These are phyloP conservation scores for Lamprotornis superbus DNA, from an alignment of 2,113 vertebrate species.

Conservation along the genomic window DNA sequence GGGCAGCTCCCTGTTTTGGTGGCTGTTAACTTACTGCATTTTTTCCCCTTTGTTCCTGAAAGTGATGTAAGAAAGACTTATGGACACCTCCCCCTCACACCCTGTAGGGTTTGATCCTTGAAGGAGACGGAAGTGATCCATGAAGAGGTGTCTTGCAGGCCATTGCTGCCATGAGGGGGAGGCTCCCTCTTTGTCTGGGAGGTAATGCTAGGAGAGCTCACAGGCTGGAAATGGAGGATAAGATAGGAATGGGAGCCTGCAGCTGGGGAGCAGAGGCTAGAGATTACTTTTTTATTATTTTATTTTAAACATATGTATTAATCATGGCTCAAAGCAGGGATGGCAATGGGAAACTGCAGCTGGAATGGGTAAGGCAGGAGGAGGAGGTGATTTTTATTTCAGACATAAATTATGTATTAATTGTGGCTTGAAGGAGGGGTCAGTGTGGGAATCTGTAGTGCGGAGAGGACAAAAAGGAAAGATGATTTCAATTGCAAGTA, in stretches of 20 bases:
- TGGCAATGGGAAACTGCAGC: conserved; percentile 33
- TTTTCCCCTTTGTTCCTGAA: neutral
- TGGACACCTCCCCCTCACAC: neutral
- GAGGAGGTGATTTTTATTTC: conserved; percentile 62
- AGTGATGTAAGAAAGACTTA: neutral
- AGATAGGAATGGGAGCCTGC: conserved; percentile 40
- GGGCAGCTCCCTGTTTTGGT: neutral
- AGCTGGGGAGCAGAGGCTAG: conserved; percentile 45
- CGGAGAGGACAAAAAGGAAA: conserved; percentile 39
- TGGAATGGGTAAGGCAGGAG: conserved; percentile 54
- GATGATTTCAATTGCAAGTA: conserved; percentile 67
- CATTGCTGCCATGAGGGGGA: rapidly evolving
- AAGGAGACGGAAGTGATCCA: neutral
- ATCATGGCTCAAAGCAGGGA: conserved; percentile 1
- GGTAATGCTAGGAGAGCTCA: neutral
- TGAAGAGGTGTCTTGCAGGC: neutral
- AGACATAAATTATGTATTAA: conserved; percentile 71
- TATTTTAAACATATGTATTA: conserved; percentile 60
- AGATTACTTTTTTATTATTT: conserved; percentile 54
- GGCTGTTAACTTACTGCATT: neutral
- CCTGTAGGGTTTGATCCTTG: neutral
- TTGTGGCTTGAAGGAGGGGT: conserved; percentile 59
- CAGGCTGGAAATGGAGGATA: conserved; percentile 4
- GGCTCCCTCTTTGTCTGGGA: neutral
- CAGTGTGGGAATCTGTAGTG: conserved; percentile 49